Conservation (phyloP, 2,113 vertebrate genomes). For the Capreolus pygargus region DNA sequence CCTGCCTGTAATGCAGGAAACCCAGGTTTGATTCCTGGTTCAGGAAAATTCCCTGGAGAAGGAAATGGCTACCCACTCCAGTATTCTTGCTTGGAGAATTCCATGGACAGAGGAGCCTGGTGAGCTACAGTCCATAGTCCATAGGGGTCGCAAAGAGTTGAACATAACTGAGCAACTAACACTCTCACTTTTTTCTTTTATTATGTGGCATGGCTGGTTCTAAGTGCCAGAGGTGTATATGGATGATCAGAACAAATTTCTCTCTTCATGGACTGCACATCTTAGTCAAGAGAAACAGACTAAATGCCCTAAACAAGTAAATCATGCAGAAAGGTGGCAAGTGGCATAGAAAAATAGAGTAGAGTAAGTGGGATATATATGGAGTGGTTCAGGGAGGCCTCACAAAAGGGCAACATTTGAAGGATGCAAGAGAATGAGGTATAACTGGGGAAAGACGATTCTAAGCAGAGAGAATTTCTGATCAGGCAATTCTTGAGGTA, state of each 20-base stretch:
- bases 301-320: neutral
- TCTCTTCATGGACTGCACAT: neutral
- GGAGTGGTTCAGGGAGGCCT: neutral
- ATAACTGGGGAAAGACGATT: neutral
- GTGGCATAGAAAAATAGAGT: neutral
- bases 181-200: neutral
- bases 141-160: neutral
- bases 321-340: neutral
- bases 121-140: neutral
- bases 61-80: neutral
- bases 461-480: neutral
- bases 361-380: neutral
- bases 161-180: neutral
- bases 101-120: neutral
- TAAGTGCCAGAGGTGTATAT: neutral
- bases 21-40: neutral
- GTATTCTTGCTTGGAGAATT: neutral
- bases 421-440: neutral
- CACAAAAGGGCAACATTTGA: neutral
- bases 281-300: neutral
- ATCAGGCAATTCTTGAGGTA: neutral
- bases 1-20: neutral
- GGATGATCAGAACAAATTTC: neutral
- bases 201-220: neutral
- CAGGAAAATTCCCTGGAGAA: neutral